Conservation (phyloP, 2,113 vertebrate genomes). For the Casuarius casuarius region DNA sequence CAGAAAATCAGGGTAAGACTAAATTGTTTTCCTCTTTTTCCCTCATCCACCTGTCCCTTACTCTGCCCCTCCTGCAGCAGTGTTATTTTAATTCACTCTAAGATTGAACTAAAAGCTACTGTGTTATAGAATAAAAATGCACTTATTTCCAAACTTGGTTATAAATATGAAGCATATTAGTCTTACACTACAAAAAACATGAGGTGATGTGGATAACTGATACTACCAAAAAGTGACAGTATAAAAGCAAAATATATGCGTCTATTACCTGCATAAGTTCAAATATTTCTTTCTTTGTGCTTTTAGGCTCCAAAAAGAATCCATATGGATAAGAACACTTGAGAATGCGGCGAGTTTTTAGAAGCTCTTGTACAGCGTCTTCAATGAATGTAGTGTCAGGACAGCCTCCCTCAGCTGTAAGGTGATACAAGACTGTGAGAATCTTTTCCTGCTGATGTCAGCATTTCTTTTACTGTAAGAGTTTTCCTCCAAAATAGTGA, state of each 20-base stretch:
- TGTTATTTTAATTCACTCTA: background rate
- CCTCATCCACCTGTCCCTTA: background rate
- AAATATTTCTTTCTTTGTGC: constrained; percentile 99
- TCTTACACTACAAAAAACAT: background rate
- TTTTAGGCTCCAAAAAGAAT: constrained; percentile 98
- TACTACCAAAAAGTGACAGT: background rate
- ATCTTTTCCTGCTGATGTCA: constrained; percentile 2
- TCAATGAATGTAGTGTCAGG: constrained; percentile 99
- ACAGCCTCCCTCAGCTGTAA: constrained; percentile 90
- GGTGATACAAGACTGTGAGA: constrained; percentile 46
- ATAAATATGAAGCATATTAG: background rate
- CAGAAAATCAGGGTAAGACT: background rate
- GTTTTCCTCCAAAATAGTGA: background rate
- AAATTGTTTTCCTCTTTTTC: background rate
- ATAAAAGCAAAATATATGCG: background rate
- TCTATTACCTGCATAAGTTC: constrained; percentile 97
- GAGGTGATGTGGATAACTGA: background rate
- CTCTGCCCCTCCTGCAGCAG: background rate
- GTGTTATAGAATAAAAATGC: background rate
- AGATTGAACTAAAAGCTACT: background rate
- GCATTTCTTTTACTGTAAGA: background rate
- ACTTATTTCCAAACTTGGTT: background rate
- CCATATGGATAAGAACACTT: constrained; percentile 99
- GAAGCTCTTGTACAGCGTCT: constrained; percentile 96
- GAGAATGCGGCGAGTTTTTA: constrained; percentile 97